These are phyloP conservation scores for Erebia epiphron DNA, from an alignment of 2,888 invertebrate genomes.

Conservation along the genomic window DNA sequence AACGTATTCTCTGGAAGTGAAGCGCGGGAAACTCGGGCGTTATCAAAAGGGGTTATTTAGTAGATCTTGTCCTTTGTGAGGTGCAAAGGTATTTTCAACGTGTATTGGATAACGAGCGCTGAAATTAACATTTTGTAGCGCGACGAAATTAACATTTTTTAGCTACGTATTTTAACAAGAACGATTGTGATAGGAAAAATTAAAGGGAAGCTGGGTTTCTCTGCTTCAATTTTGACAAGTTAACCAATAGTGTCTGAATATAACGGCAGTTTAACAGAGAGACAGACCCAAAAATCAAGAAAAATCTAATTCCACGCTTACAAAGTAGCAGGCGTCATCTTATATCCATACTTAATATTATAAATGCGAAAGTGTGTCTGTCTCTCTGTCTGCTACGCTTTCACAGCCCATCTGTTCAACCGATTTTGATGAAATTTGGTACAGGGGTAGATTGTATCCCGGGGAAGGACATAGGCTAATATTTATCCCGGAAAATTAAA, in stretches of 20 bases:
- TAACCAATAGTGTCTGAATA: no score
- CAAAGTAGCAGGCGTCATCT: neutral
- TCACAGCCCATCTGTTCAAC: no score
- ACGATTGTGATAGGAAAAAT: constrained; percentile 1
- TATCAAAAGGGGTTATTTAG: constrained; percentile 66
- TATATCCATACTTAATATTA: no score
- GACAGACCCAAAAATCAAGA: neutral
- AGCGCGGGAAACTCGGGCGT: constrained; percentile 48
- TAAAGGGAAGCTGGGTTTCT: neutral
- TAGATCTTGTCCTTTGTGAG: constrained; percentile 56
- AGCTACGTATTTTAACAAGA: neutral
- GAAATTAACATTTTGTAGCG: constrained; percentile 29
- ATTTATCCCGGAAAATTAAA: no score
- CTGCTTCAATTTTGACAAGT: neutral
- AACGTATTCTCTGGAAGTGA: constrained; percentile 61
- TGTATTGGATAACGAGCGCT: constrained; percentile 37
- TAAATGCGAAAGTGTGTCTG: no score
- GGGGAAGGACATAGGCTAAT: no score
- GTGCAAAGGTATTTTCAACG: constrained; percentile 50
- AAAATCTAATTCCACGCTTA: neutral
- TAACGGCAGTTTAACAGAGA: no score
- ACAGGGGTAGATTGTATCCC: no score
- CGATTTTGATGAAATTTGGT: no score
- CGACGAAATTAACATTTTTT: constrained; percentile 18
- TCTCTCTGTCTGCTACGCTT: no score